Base-by-base conservation (phyloP, 2,888 invertebrate genomes). In the Cristatella mucedo region DNA sequence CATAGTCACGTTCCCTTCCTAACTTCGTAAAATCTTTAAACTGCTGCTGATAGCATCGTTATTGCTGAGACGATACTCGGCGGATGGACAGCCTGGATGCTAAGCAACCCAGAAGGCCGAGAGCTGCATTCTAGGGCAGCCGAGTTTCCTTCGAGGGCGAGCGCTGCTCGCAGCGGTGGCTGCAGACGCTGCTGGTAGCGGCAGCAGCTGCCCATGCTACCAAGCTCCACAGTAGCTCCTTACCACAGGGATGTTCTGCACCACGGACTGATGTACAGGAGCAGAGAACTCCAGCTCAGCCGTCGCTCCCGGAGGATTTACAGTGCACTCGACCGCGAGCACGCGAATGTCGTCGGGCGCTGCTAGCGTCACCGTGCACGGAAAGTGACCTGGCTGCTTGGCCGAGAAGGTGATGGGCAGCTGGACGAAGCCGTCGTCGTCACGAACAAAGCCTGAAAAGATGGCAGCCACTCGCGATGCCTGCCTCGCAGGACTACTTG, bases 241-340 rank as follows among this genome's bases (percentile, higher is more conserved):
- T 53, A 63, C 63, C 33, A 66, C 50, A 2, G 66, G 65, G 31
- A 66, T 59, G 40, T 59, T 50, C 47, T 66, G 66, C 7, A 54
- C 51, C 26, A 63, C 48, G 40, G 56, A 49, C 46, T 63, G 56
- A 40, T 61, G 58, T 4, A 65, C 59, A 1, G 63, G 59, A 18
- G 59, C 48, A 21, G 49, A 43, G 44, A 66, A 63, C 37, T 55
- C 52, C n/a, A 66, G 45, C 42, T 57, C 53, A n/a, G 65, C 57
- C 9, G 24, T 40, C 29, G 7, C 21, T 40, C 59, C 59, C 38
- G 56, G 54, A 37, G 63, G 57, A 33, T 51, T 53, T 16, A 65
- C 64, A 1, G 56, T 60, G 45, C 61, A 65, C 46, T 62, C 63
- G 21, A 66, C 53, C 40, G 51, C 51, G 44, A 56, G 59, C 5